phyloP scores from a whole-genome alignment of 2,888 invertebrate genomes.

The Amaurobius ferox region DNA sequence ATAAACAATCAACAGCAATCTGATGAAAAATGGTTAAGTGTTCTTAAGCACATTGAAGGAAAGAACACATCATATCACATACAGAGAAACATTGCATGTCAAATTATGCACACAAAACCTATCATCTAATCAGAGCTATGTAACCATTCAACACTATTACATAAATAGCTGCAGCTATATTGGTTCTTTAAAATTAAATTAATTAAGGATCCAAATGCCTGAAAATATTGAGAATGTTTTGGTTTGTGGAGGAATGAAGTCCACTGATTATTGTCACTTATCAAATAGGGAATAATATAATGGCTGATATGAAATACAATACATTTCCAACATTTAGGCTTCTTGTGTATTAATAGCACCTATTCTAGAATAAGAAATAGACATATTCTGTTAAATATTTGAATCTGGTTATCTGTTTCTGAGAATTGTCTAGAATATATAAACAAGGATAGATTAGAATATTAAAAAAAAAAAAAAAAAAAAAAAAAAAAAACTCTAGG shows the following conservation, averaged over 20 bases:
- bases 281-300: background rate
- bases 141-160: constrained; percentile 50
- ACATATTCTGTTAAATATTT: constrained; percentile 1
- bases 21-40: constrained; percentile 8
- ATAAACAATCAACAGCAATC: constrained; percentile 20
- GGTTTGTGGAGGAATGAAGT: background rate
- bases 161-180: constrained; percentile 23
- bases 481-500: background rate
- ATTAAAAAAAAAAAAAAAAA: too few relatives aligned
- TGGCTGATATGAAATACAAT: constrained; percentile 46
- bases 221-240: background rate
- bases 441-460: too few relatives aligned
- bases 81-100: constrained; percentile 29
- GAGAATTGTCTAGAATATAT: background rate
- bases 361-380: constrained; percentile 23
- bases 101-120: constrained; percentile 35
- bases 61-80: constrained; percentile 23
- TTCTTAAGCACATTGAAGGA: constrained; percentile 17
- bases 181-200: background rate
- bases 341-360: constrained; percentile 28
- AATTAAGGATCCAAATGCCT: background rate
- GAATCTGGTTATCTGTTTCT: background rate
- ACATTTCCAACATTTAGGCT: constrained; percentile 24
- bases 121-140: constrained; percentile 48
- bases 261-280: background rate